Conservation (phyloP, 2,797 vertebrate species). For the Smutsia gigantea region DNA sequence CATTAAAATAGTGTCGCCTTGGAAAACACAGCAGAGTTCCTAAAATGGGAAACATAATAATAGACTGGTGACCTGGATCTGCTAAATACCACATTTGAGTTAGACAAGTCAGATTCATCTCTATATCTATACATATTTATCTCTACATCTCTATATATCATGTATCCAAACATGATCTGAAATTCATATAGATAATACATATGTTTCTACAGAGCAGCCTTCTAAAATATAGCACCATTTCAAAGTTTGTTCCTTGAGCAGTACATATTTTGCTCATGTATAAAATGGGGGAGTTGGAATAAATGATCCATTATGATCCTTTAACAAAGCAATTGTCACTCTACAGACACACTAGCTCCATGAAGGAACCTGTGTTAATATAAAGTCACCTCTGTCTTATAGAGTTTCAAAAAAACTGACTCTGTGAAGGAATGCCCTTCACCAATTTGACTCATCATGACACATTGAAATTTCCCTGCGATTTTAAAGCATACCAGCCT, state of each 20-base stretch:
- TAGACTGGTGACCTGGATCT: not conserved
- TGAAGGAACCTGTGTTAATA: not conserved
- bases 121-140: not conserved
- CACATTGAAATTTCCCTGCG: not conserved
- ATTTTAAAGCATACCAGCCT: not conserved
- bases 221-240: slow-evolving; percentile 4
- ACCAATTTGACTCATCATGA: not conserved
- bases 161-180: not conserved
- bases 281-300: not conserved
- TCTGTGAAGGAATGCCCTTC: not conserved
- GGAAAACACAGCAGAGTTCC: slow-evolving; percentile 8
- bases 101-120: slow-evolving; percentile 25
- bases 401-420: not conserved
- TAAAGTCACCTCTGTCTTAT: not conserved
- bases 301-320: not conserved
- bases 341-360: not conserved
- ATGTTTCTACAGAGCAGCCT: not conserved
- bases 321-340: not conserved
- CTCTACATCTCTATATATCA: not conserved
- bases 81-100: slow-evolving; percentile 43
- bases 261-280: not conserved
- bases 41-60: slow-evolving; percentile 27
- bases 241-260: not conserved
- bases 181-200: not conserved
- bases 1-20: slow-evolving; percentile 45